Evolutionary conservation across 2,113 vertebrate species (phyloP), one percentile per base, ranked within the genome.

Genomic region (Pogona vitticeps): DNA sequence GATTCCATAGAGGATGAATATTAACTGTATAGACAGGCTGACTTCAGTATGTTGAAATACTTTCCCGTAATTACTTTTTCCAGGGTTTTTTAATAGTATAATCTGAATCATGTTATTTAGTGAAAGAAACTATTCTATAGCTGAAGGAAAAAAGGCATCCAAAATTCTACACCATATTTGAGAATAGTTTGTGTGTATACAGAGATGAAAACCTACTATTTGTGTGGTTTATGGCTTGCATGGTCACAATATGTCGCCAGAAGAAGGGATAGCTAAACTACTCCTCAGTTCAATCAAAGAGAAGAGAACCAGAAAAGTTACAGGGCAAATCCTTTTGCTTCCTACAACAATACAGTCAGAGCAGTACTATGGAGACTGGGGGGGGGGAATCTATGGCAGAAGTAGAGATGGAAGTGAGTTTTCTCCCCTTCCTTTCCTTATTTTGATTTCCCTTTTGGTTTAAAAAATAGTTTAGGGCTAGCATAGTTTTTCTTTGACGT

Each of bases 1-100:
- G 65, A 81, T 77, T 88, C 70, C 38, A 88, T 94, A 83, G 89
- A 93, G 92, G 82, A 93, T 71, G 87, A 94, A 92, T 88, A 93
- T 91, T 79, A 93, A 93, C 91, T 93, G 92, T 94, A 93, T 58
- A 40, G 87, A 70, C 91, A 91, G 61, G 33, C 84, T 28, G 83
- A 72, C 85, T 90, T 92, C 87, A 89, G 59, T 84, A 84, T 23
- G 86, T 89, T 88, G 86, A 89, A 92, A 92, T 89, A 46, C 86
- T 82, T 87, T 88, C 84, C 88, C 85, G 81, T 88, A 77, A 70
- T 90, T 70, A 86, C 93, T 92, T 91, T 0, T 0, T 23, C 88
- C 90, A 76, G 63, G 20, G 56, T 52, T 58, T 76, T 79, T 56
- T 83, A n/a, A 80, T 40, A 52, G 18, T n/a, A 88, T 80, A 88